Evolutionary conservation across 2,888 invertebrate species (phyloP), one percentile per base, ranked within the genome.

Genomic region (Calameuta idolon): DNA sequence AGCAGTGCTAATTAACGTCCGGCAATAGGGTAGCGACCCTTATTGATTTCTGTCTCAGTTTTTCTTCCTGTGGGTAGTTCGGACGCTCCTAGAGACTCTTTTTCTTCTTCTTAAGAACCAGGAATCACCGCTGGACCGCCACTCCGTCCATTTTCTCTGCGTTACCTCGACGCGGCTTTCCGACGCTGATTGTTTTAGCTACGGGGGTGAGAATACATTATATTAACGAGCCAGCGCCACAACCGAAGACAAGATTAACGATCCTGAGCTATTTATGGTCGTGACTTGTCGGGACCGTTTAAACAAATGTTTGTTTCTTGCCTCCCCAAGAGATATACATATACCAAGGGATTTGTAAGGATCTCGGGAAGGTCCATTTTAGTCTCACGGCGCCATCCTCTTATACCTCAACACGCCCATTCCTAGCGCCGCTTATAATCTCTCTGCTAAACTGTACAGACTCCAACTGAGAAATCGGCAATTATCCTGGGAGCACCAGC

Each of bases 201-300:
- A 87, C 85, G 79, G 85, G 88, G 87, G 88, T 87, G 87, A 88
- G 86, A 87, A 88, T 87, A 88, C 87, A 87, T 88, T 87, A 88
- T 85, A 85, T 87, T 86, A 89, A 88, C 87, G 85, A 88, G 84
- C 81, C 79, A 82, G 80, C 84, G 82, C 83, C 81, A 79, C 81
- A 80, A 79, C 83, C 80, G 80, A 84, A 84, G 83, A 83, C 83
- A 88, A 87, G 89, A 89, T 89, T 88, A 89, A 89, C 89, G 89
- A 89, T 82, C 81, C 77, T 77, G 79, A 83, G 84, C 82, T 87
- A 89, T 87, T 88, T 86, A 88, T 80, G 86, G 78, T 83, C 85
- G 82, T 85, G 88, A 88, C 87, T 87, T 85, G 88, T 84, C 86
- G 85, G 85, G 83, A 83, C 85, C 86, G 84, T 88, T 89, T 89